Percentiles rank a stretch among this genome's conserved stretches.
Evolutionary conservation across 2,113 vertebrate species (phyloP).

Genomic region (Tachysurus fulvidraco): DNA sequence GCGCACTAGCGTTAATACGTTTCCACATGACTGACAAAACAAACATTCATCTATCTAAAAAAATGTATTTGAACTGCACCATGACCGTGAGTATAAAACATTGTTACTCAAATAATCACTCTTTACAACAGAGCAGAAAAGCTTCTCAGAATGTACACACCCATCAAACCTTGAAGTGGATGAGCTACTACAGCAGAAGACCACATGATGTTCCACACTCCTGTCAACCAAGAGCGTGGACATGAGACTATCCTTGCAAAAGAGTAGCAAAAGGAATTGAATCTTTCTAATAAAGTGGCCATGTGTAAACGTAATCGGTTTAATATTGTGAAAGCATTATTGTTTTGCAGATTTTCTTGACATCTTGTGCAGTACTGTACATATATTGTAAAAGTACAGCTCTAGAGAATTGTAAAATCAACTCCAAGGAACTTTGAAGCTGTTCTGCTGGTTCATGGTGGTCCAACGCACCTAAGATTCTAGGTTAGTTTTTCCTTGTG

Average conservation of each 20-base stretch:
- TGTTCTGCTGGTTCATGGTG: not conserved
- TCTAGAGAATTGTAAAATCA: not conserved
- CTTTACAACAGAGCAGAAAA: too few species aligned
- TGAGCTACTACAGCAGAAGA: too few species aligned
- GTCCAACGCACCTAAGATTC: not conserved
- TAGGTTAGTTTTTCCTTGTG: not conserved
- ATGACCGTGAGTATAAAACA: too few species aligned
- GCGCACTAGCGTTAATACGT: not conserved
- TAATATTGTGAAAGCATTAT: not conserved
- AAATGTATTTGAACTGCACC: too few species aligned
- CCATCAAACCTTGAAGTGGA: too few species aligned
- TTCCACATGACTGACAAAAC: not conserved
- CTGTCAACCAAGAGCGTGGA: too few species aligned
- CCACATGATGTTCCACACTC: too few species aligned
- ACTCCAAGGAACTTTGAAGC: not conserved
- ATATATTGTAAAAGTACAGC: not conserved
- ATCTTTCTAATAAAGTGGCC: too few species aligned
- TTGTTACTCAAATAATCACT: too few species aligned
- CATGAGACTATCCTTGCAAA: too few species aligned
- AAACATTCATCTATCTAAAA: not conserved
- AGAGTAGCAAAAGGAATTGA: not conserved
- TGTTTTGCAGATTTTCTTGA: too few species aligned
- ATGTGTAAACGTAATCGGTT: not conserved
- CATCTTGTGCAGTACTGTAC: not conserved
- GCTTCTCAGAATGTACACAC: too few species aligned